Evolutionary conservation across 2,888 invertebrate species (phyloP), one percentile per base, ranked within the genome.

Genomic region (Nysson spinosus): DNA sequence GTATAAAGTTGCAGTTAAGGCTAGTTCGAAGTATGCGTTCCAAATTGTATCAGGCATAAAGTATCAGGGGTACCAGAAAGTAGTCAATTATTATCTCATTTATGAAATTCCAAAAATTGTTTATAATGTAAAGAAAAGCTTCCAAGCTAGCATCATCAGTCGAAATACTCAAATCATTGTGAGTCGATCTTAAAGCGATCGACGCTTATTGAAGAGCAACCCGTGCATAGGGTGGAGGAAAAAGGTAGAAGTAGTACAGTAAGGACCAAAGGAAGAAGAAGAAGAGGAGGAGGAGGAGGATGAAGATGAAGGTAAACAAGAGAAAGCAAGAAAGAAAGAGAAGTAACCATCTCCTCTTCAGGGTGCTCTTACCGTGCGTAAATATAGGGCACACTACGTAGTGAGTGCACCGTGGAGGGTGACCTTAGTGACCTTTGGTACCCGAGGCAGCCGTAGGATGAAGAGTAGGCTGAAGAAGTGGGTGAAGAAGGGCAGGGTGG

Each of bases 371-470:
- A 78, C 79, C 84, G 81, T 85, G 85, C 85, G 85, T 85, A 85
- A 85, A 85, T 85, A 85, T 85, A 85, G 85, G 85, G 85, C 85
- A 85, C 75, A 85, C 76, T 75, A 83, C 80, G 81, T 83, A 83
- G 78, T 79, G 83, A 82, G 76, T 84, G 79, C 80, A 80, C 78
- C 77, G 80, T 64, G 78, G 79, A 83, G 83, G 81, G 83, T 84
- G 83, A 85, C 85, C 85, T 78, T 77, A 78, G 78, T 85, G 83
- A 85, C 85, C 85, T 78, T 69, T 73, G 71, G 76, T 78, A 80
- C 77, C 77, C 79, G 79, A 80, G 80, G 75, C 80, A 75, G 60
- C 65, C 62, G 64, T 42, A 67, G 50, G 52, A 71, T 51, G 69
- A 76, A 71, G 64, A 77, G 72, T 66, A 70, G 64, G 47, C 55